Evolutionary conservation across 2,797 vertebrate genomes (phyloP).

Genomic region (Notolabrus celidotus): DNA sequence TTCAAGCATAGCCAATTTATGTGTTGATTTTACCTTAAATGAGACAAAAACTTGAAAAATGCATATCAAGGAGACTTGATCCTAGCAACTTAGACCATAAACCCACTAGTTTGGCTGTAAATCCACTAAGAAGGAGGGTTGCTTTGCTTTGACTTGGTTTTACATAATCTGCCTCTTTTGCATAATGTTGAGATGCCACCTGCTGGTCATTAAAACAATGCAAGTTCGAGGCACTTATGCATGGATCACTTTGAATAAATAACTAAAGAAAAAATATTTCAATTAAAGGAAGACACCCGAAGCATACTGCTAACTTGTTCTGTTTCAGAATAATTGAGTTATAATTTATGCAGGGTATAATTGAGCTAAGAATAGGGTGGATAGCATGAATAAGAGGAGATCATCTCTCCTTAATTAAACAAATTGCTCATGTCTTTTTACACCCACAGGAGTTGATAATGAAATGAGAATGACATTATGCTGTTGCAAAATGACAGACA

Average conservation of each 20-base stretch:
- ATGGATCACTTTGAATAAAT: too few species aligned
- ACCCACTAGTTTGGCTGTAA: neutral
- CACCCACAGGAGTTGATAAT: slow-evolving; percentile 44
- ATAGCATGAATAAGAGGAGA: slow-evolving; percentile 22
- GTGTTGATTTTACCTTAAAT: too few species aligned
- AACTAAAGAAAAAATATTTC: neutral
- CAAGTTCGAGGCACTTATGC: too few species aligned
- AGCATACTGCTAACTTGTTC: neutral
- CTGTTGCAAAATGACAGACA: slow-evolving; percentile 48
- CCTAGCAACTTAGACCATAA: too few species aligned
- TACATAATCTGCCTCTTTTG: neutral
- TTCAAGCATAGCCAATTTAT: too few species aligned
- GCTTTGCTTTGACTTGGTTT: neutral
- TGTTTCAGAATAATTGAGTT: slow-evolving; percentile 3
- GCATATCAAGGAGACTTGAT: too few species aligned
- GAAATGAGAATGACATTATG: slow-evolving; percentile 53
- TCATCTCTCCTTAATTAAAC: slow-evolving; percentile 38
- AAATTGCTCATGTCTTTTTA: slow-evolving; percentile 38
- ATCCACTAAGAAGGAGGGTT: neutral
- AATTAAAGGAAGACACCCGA: neutral
- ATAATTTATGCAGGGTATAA: slow-evolving; percentile 24
- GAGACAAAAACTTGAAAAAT: too few species aligned
- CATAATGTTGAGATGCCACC: neutral
- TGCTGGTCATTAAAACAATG: neutral
- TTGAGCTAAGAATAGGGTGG: slow-evolving; percentile 32